phyloP scores from a whole-genome alignment of 2,113 vertebrate species.

The Piaya cayana region DNA sequence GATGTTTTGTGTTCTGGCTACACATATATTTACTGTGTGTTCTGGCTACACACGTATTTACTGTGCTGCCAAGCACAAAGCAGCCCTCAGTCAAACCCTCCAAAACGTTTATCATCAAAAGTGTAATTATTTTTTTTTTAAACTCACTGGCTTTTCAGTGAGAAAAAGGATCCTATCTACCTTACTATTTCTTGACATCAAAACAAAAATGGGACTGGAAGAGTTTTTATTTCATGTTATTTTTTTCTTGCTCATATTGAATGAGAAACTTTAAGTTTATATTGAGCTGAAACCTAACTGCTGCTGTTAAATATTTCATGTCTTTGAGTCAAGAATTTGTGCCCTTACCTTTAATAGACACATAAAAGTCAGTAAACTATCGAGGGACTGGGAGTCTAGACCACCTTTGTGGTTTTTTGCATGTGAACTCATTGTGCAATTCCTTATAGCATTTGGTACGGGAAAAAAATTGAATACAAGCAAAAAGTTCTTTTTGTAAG shows the following conservation, averaged over 20 bases:
- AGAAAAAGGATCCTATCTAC: not conserved
- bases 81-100: not conserved
- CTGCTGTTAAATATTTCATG: not conserved
- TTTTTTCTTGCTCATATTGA: not conserved
- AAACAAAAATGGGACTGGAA: not conserved
- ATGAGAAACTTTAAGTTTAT: not conserved
- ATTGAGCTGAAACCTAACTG: not conserved
- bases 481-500: not conserved
- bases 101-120: not conserved
- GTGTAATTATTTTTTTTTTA: not conserved
- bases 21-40: not conserved
- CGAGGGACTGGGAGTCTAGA: not conserved
- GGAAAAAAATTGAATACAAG: not conserved
- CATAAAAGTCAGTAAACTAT: not conserved
- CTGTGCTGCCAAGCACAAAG: not conserved
- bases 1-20: not conserved
- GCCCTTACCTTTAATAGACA: not conserved
- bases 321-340: not conserved
- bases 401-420: not conserved
- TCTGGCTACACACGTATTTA: not conserved
- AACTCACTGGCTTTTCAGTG: not conserved
- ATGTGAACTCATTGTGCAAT: not conserved
- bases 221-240: not conserved
- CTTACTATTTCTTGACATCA: not conserved
- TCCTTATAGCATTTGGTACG: rapidly evolving